Percentiles rank a stretch among this genome's conserved stretches.
These are phyloP conservation scores for Digitonthophagus gazella DNA, from an alignment of 2,888 invertebrate genomes.

Conservation along the genomic window DNA sequence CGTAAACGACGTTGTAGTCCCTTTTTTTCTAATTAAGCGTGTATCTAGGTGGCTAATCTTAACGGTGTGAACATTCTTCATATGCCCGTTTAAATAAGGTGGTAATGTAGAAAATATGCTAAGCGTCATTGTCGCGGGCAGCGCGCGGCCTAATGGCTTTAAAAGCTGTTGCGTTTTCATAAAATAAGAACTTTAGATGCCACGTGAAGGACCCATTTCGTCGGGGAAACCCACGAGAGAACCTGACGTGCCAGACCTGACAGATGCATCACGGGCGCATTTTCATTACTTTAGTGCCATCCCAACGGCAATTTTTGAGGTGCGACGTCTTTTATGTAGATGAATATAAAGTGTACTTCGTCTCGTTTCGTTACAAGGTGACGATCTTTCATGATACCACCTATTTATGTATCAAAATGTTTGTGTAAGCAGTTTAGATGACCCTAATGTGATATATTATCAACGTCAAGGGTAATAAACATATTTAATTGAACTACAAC, in stretches of 20 bases:
- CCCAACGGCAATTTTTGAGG: not conserved
- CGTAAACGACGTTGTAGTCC: slow-evolving; percentile 3
- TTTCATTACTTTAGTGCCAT: not conserved
- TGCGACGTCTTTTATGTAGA: not conserved
- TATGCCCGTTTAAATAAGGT: not conserved
- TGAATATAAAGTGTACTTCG: not conserved
- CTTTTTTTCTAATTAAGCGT: slow-evolving; percentile 2
- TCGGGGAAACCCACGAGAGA: not conserved
- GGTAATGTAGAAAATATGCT: not conserved
- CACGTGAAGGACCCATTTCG: not conserved
- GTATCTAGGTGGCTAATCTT: slow-evolving; percentile 2
- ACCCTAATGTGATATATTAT: no score
- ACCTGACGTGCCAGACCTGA: not conserved
- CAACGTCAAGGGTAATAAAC: not conserved
- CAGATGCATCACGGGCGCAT: not conserved
- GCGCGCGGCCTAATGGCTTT: not conserved
- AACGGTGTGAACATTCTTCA: slow-evolving; percentile 4
- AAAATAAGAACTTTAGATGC: not conserved
- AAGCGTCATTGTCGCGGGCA: not conserved
- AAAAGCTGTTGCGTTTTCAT: not conserved
- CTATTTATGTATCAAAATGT: not conserved
- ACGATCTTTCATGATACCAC: not conserved
- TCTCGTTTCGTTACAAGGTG: not conserved
- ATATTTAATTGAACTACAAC: not conserved
- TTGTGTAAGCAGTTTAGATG: no score